Conservation (phyloP, 2,113 vertebrate species). For the Psilopogon haemacephalus region DNA sequence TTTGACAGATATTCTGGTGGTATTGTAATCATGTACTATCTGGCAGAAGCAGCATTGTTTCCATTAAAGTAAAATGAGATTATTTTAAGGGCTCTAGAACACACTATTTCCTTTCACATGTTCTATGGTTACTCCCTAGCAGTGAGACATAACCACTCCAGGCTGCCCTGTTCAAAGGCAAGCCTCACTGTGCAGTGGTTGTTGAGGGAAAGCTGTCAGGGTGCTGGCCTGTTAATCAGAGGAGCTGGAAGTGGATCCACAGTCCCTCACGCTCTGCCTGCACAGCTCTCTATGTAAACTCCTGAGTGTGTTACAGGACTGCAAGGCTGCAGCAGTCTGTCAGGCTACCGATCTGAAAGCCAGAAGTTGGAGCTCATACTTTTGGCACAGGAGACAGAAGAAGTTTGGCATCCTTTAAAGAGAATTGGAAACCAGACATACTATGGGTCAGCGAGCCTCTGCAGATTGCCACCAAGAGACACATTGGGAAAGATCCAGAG, state of each 20-base stretch:
- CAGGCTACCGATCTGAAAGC: background rate
- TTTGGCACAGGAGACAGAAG: background rate
- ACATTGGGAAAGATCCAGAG: background rate
- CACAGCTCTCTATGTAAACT: fast-evolving
- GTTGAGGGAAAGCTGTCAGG: background rate
- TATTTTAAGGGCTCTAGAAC: background rate
- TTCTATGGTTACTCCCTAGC: background rate
- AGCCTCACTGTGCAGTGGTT: background rate
- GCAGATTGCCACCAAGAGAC: background rate
- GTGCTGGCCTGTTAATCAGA: background rate
- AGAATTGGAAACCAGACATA: background rate
- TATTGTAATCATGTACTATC: background rate
- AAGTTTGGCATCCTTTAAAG: background rate
- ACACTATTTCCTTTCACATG: background rate
- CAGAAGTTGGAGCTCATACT: background rate
- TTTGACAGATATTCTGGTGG: background rate
- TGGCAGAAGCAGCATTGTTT: background rate
- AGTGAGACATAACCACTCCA: background rate
- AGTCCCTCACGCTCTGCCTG: background rate
- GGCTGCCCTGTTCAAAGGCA: background rate
- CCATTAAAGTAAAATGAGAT: background rate
- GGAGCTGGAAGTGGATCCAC: background rate
- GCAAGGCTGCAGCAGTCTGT: background rate
- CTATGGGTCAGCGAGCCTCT: background rate
- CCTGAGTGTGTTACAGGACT: background rate